Conservation (phyloP, 2,797 vertebrate genomes). For the Poeciliopsis gracilis region DNA sequence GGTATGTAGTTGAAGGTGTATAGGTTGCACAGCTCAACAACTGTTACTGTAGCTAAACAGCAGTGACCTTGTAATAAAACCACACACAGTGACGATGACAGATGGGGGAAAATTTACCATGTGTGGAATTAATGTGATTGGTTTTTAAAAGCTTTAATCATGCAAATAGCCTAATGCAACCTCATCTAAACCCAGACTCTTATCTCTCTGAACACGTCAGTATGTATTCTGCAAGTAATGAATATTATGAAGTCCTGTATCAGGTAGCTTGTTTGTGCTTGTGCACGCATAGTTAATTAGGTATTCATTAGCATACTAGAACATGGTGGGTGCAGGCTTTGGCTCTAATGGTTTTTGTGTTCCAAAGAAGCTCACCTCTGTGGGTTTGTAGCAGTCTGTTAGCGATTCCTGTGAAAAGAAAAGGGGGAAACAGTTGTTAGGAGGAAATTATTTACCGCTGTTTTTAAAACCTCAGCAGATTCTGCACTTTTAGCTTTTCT, state of each 20-base stretch:
- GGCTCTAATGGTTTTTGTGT: neutral
- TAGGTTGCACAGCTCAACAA: conserved; percentile 24
- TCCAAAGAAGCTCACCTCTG: conserved; percentile 84
- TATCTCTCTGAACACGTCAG: conserved; percentile 10
- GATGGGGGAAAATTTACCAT: conserved; percentile 38
- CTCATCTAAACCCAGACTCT: conserved; percentile 33
- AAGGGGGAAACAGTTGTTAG: conserved; percentile 1
- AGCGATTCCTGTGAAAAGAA: conserved; percentile 82
- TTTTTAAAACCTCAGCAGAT: neutral
- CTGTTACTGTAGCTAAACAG: conserved; percentile 39
- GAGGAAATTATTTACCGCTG: neutral
- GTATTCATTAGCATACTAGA: neutral
- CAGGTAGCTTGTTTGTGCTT: neutral
- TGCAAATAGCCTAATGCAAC: conserved; percentile 52
- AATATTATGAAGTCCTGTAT: neutral
- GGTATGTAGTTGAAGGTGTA: neutral
- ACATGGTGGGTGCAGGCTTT: neutral
- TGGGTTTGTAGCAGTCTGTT: conserved; percentile 95
- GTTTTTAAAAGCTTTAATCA: conserved; percentile 50
- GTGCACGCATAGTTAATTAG: neutral
- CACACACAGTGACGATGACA: conserved; percentile 38
- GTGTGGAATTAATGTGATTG: conserved; percentile 57
- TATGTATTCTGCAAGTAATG: neutral
- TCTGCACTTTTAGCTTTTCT: neutral
- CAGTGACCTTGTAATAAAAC: conserved; percentile 55